Evolutionary conservation across 92 coral and sea anemone species (phyloP).

Genomic region (Pocillopora meandrina): DNA sequence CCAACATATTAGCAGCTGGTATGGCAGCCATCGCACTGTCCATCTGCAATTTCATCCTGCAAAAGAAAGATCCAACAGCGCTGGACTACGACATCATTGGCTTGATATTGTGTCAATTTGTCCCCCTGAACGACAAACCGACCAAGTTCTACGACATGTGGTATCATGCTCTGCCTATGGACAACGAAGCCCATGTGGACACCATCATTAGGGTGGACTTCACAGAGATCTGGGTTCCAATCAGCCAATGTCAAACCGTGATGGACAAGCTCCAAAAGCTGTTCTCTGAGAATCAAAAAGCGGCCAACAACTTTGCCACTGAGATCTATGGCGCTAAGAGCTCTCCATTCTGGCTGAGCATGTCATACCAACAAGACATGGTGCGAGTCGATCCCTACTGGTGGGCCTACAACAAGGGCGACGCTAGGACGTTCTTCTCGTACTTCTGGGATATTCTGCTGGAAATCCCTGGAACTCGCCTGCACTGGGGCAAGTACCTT

Average conservation of each 20-base stretch:
- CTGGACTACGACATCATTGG: slow-evolving; percentile 42
- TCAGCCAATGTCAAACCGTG: slow-evolving; percentile 59
- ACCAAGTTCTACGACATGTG: slow-evolving; percentile 52
- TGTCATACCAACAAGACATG: slow-evolving; percentile 64
- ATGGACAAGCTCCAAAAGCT: slow-evolving; percentile 54
- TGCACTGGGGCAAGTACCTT: slow-evolving; percentile 88
- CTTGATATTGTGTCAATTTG: slow-evolving; percentile 30
- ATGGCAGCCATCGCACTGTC: slow-evolving; percentile 58
- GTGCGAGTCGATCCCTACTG: slow-evolving; percentile 74
- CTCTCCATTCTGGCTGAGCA: slow-evolving; percentile 75
- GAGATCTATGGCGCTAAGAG: slow-evolving; percentile 78
- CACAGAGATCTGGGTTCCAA: slow-evolving; percentile 83
- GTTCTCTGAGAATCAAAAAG: slow-evolving; percentile 47
- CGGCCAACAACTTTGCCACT: slow-evolving; percentile 63
- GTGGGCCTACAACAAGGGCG: slow-evolving; percentile 72
- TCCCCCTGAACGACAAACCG: slow-evolving; percentile 16
- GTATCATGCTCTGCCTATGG: slow-evolving; percentile 70
- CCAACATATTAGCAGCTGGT: slow-evolving; percentile 27
- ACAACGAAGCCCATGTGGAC: slow-evolving; percentile 64
- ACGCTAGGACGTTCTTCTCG: slow-evolving; percentile 54
- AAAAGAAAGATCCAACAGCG: slow-evolving; percentile 22
- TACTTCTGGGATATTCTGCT: slow-evolving; percentile 67
- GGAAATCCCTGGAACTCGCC: slow-evolving; percentile 62
- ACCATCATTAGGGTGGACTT: slow-evolving; percentile 54
- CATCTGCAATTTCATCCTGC: slow-evolving; percentile 47